Conservation (phyloP, 2,797 vertebrate species). For the Falco naumanni region DNA sequence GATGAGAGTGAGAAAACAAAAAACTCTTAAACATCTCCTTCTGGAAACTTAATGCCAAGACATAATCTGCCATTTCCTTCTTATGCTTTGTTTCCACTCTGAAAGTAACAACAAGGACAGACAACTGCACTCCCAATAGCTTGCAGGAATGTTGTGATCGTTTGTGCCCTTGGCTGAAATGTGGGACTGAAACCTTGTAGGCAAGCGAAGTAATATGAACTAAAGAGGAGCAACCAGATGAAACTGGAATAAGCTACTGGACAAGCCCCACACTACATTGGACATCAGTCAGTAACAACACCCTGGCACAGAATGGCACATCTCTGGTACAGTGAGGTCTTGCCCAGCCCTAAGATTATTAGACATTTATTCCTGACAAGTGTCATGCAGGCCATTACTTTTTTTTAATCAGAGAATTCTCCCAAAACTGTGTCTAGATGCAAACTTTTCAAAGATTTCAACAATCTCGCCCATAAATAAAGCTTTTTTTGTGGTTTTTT, state of each 20-base stretch:
- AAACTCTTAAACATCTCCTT: neutral
- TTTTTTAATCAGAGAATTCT: neutral
- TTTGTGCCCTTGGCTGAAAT: neutral
- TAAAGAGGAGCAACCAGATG: neutral
- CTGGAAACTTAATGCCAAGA: neutral
- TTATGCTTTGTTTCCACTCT: neutral
- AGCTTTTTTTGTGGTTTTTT: rapidly evolving
- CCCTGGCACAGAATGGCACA: neutral
- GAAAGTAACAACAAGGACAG: rapidly evolving
- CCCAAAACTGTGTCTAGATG: neutral
- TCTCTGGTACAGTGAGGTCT: neutral
- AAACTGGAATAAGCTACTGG: neutral
- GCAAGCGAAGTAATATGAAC: neutral
- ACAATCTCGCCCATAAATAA: neutral
- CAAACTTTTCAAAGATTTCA: neutral
- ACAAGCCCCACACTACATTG: neutral
- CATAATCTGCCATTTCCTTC: neutral
- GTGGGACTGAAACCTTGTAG: neutral
- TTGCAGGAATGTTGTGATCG: rapidly evolving
- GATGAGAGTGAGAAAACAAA: neutral
- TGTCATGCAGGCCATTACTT: neutral
- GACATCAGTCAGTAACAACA: rapidly evolving
- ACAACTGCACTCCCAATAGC: neutral
- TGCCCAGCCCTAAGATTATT: neutral
- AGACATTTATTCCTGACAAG: neutral